phyloP scores from a whole-genome alignment of 2,888 invertebrate genomes.

The Tipula confusa region DNA sequence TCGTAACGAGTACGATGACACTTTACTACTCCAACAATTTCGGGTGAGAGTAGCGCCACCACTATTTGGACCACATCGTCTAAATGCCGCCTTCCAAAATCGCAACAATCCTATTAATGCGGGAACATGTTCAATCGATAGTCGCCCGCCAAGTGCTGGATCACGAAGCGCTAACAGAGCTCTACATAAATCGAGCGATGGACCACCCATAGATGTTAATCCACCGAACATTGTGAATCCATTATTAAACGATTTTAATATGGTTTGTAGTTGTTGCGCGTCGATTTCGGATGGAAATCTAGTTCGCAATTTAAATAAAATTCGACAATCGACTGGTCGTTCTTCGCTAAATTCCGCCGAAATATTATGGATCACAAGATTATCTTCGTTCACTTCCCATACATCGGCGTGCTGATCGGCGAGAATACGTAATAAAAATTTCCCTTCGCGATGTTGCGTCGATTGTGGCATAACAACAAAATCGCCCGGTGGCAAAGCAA shows the following conservation, averaged over 20 bases:
- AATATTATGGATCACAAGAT: slow-evolving; percentile 63
- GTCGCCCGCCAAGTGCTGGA: slow-evolving; percentile 59
- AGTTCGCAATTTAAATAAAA: slow-evolving; percentile 38
- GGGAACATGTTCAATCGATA: slow-evolving; percentile 58
- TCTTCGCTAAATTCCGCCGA: slow-evolving; percentile 59
- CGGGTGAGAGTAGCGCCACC: slow-evolving; percentile 36
- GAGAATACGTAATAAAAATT: slow-evolving; percentile 65
- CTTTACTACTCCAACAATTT: slow-evolving; percentile 51
- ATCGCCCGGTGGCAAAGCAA: slow-evolving; percentile 68
- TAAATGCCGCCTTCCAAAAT: slow-evolving; percentile 53
- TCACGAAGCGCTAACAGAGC: slow-evolving; percentile 65
- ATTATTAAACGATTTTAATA: slow-evolving; percentile 55
- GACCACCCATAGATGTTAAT: slow-evolving; percentile 41
- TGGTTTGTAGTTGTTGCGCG: slow-evolving; percentile 57
- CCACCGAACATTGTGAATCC: slow-evolving; percentile 50
- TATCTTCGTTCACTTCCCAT: slow-evolving; percentile 75
- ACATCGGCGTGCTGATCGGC: slow-evolving; percentile 70
- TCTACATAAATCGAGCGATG: slow-evolving; percentile 62
- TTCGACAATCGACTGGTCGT: slow-evolving; percentile 49
- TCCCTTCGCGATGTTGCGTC: slow-evolving; percentile 61
- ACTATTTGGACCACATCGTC: slow-evolving; percentile 36
- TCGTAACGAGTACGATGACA: slow-evolving; percentile 60
- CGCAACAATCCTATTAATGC: slow-evolving; percentile 61
- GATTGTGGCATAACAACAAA: slow-evolving; percentile 72
- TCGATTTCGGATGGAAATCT: slow-evolving; percentile 61